Conservation (phyloP, 1,140 invertebrate genomes). For the Chironomus striatipennis region DNA sequence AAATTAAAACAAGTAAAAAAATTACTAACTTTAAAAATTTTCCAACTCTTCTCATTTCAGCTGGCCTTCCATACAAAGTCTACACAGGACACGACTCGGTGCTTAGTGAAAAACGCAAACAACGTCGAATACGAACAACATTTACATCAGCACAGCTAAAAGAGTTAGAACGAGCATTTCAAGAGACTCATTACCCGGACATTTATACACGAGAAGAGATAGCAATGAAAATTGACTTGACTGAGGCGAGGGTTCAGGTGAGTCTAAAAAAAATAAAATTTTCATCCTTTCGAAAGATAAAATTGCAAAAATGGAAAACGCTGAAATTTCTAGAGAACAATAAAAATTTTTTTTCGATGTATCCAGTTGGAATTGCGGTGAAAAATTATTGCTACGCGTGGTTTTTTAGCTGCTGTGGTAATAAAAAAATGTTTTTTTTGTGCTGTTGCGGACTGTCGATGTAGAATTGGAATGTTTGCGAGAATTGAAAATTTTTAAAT, state of each 20-base stretch:
- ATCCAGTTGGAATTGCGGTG: not conserved
- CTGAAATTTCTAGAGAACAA: not conserved
- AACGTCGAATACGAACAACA: slow-evolving; percentile 88
- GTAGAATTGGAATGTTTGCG: too few relatives aligned
- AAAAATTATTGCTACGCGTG: slow-evolving; percentile 7
- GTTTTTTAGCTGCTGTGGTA: not conserved
- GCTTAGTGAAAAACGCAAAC: slow-evolving; percentile 83
- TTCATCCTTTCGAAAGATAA: not conserved
- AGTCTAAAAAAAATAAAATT: slow-evolving; percentile 31
- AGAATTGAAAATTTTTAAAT: too few relatives aligned
- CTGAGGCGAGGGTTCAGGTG: slow-evolving; percentile 97
- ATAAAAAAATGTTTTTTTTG: too few relatives aligned
- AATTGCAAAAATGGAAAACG: not conserved
- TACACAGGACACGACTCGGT: slow-evolving; percentile 71
- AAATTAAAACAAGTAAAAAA: too few relatives aligned
- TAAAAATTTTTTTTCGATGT: not conserved
- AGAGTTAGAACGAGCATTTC: slow-evolving; percentile 91
- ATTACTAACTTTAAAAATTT: too few relatives aligned
- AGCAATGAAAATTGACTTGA: slow-evolving; percentile 95
- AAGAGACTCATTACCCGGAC: slow-evolving; percentile 97
- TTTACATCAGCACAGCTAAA: slow-evolving; percentile 95
- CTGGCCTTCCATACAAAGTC: slow-evolving; percentile 78
- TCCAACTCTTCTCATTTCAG: slow-evolving; percentile 39
- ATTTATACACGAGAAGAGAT: slow-evolving; percentile 99
- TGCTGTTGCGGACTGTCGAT: too few relatives aligned